Conservation (phyloP, 2,888 invertebrate genomes). For the Galeopsomyia nigrocyanea region DNA sequence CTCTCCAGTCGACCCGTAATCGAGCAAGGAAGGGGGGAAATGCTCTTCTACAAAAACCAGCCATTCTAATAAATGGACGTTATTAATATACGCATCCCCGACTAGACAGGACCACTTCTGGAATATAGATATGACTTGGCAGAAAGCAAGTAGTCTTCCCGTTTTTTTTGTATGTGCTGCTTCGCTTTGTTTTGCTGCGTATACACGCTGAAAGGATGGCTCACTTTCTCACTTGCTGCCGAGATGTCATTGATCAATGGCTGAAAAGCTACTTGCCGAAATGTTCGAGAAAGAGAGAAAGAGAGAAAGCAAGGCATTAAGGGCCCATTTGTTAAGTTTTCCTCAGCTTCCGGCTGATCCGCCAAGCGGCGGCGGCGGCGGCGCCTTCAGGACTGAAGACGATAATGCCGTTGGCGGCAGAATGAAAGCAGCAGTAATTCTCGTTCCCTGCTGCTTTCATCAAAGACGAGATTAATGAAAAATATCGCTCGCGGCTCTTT, state of each 20-base stretch:
- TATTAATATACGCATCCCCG: slow-evolving; percentile 3
- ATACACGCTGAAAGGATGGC: too few species aligned
- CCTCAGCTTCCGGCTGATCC: neutral
- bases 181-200: too few species aligned
- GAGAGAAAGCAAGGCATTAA: slow-evolving; percentile 22
- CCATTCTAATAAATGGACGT: slow-evolving; percentile 23
- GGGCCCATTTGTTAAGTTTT: slow-evolving; percentile 44
- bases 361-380: neutral
- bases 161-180: too few species aligned
- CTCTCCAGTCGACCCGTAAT: too few species aligned
- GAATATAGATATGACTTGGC: too few species aligned
- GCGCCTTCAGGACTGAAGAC: slow-evolving; percentile 33
- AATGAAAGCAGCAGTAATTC: slow-evolving; percentile 16
- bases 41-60: neutral
- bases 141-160: too few species aligned
- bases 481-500: slow-evolving; percentile 34
- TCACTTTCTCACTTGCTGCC: too few species aligned
- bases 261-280: slow-evolving; percentile 16
- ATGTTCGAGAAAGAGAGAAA: slow-evolving; percentile 3
- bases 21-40: too few species aligned
- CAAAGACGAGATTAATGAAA: slow-evolving; percentile 41
- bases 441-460: slow-evolving; percentile 15
- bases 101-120: too few species aligned
- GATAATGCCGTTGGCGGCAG: slow-evolving; percentile 20
- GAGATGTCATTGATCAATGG: slow-evolving; percentile 44